A percentile compares a stretch with the other conserved stretches of the same genome.
These are phyloP conservation scores for Cliona cf. orientalis DNA, from an alignment of 37 sponge, comb jelly and placozoan species.

Conservation along the genomic window DNA sequence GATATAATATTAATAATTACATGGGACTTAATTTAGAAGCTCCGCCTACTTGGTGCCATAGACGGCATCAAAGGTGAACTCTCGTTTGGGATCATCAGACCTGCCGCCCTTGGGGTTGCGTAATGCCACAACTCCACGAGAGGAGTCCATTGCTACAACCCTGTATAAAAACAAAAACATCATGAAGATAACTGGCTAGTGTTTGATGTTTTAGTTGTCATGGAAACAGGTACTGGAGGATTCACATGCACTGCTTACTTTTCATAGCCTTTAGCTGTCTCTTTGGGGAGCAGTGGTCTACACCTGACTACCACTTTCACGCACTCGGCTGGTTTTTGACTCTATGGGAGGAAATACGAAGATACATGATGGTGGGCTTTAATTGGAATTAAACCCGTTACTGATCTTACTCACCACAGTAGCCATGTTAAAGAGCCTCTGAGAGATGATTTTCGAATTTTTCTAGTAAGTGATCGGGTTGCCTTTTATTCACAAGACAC, in stretches of 20 bases:
- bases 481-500: too few species aligned
- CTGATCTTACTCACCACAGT: background rate
- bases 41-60: conserved; percentile 92
- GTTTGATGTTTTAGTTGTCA: background rate
- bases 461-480: conserved; percentile 34
- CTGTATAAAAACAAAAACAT: conserved; percentile 23
- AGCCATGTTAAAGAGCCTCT: background rate
- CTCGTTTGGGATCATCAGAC: conserved; percentile 53
- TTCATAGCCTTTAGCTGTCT: conserved; percentile 58
- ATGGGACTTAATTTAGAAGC: too few species aligned
- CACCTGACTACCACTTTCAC: conserved; percentile 97
- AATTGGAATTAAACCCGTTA: background rate
- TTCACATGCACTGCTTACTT: conserved; percentile 49
- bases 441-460: background rate
- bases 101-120: conserved; percentile 55
- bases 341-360: background rate
- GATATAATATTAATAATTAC: too few species aligned
- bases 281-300: conserved; percentile 85
- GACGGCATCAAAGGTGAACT: conserved; percentile 97
- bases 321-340: conserved; percentile 85
- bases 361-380: background rate
- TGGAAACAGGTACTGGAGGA: too few species aligned
- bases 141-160: conserved; percentile 83
- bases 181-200: background rate
- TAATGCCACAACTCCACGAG: conserved; percentile 66